Conservation (phyloP, 2,797 vertebrate genomes). For the Lagothrix lagotricha region DNA sequence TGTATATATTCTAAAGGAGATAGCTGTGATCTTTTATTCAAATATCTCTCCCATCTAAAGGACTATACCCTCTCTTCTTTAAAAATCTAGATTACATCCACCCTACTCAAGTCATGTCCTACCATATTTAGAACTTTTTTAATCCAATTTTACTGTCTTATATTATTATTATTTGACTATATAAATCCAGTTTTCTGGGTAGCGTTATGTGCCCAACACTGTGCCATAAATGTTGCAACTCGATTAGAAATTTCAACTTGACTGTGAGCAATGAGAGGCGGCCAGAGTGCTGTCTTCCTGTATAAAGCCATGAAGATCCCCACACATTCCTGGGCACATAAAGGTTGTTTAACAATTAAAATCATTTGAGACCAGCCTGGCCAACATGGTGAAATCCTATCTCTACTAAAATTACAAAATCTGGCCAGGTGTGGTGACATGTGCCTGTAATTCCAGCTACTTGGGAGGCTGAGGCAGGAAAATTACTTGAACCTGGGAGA, state of each 20-base stretch:
- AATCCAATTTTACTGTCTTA: neutral
- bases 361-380: neutral
- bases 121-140: neutral
- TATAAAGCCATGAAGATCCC: neutral
- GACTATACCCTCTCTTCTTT: neutral
- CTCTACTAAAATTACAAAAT: neutral
- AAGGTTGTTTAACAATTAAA: slow-evolving; percentile 22
- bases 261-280: neutral
- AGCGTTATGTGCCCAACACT: neutral
- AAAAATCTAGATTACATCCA: neutral
- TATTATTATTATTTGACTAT: neutral
- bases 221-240: neutral
- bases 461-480: neutral
- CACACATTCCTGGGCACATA: neutral
- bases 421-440: neutral
- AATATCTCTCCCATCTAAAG: neutral
- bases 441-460: neutral
- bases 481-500: neutral
- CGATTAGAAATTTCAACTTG: neutral
- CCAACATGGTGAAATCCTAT: neutral
- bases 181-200: neutral
- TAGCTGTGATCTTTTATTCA: neutral
- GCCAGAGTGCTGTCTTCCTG: neutral
- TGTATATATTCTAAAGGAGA: neutral
- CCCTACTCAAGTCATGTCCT: neutral